Base-by-base conservation (phyloP, 2,888 invertebrate species). In the Patella caerulea region DNA sequence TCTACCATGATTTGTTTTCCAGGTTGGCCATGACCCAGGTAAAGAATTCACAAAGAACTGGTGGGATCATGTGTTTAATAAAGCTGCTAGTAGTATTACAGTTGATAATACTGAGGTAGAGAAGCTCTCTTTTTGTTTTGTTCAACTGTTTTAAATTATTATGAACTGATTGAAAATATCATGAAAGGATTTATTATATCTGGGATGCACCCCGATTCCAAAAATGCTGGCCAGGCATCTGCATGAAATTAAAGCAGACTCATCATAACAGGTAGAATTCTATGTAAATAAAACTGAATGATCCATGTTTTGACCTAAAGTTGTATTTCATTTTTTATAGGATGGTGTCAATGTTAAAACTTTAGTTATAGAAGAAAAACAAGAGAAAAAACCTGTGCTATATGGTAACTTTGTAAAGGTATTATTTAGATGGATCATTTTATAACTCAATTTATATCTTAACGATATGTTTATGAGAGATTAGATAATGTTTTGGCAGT, bases 51-150 rank as follows among this genome's bases (percentile, higher is more conserved):
- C 95, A 0, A 94, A 95, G 82, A 95, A 95, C 85, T 97, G 96
- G 96, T 96, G 96, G 96, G 95, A 95, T 82, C 93, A 94, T 3
- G 92, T 95, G 7, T 96, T 94, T 87, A 94, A 96, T 86, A 94
- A 94, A 86, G 95, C 96, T 2, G 94, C 95, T 2, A 93, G 93
- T 7, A 95, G 95, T 90, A 93, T 96, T 11, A 92, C 80, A 19
- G 72, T 72, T 9, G 56, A 55, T 54, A 56, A 54, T 56, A 55
- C 19, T 55, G 54, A 73, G 73, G 73, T 73, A 5, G 5, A 34
- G n/a, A 4, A 29, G n/a, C 45, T 72, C 15, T n/a, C 19, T n/a
- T 11, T n/a, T 17, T 14, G 34, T 29, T 14, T n/a, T 11, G 72
- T 14, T 19, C n/a, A n/a, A 72, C n/a, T 72, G 29, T 72, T 72